A percentile compares a stretch with the other conserved stretches of the same genome.
Conservation (phyloP, 2,888 invertebrate genomes). For the Tinea semifulvella region DNA sequence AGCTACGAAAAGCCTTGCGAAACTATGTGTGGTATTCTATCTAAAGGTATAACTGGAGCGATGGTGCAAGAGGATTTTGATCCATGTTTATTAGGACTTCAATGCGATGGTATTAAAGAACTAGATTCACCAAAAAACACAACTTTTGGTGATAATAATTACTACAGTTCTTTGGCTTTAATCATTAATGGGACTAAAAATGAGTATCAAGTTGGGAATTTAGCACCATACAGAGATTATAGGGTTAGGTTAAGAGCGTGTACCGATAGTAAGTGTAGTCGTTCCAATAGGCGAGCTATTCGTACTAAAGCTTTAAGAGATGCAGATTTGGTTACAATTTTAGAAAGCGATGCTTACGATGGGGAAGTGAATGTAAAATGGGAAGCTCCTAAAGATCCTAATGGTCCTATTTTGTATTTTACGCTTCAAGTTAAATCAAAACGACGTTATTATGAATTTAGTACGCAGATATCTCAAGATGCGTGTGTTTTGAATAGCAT, state of each 20-base stretch:
- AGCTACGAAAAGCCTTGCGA: slow-evolving; percentile 44
- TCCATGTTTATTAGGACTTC: slow-evolving; percentile 31
- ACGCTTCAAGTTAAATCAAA: slow-evolving; percentile 40
- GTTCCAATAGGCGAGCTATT: slow-evolving; percentile 37
- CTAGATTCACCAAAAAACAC: slow-evolving; percentile 29
- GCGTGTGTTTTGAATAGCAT: slow-evolving; percentile 30
- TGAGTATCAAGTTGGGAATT: slow-evolving; percentile 32
- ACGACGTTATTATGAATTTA: slow-evolving; percentile 25
- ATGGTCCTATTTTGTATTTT: slow-evolving; percentile 49
- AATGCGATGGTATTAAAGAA: slow-evolving; percentile 31
- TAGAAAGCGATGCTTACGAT: slow-evolving; percentile 23
- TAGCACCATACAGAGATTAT: slow-evolving; percentile 52
- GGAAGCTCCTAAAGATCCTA: slow-evolving; percentile 38
- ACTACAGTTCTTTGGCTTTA: slow-evolving; percentile 29
- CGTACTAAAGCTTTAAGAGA: slow-evolving; percentile 34
- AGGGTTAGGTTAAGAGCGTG: slow-evolving; percentile 47
- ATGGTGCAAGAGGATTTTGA: slow-evolving; percentile 46
- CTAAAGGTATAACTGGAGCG: slow-evolving; percentile 35
- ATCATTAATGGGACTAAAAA: slow-evolving; percentile 31
- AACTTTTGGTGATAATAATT: slow-evolving; percentile 30
- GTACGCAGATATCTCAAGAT: slow-evolving; percentile 30
- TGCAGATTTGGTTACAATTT: slow-evolving; percentile 36
- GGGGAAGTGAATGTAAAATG: slow-evolving; percentile 35
- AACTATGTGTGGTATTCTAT: slow-evolving; percentile 43
- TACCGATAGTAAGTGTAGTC: slow-evolving; percentile 34